A percentile compares a stretch with the other conserved stretches of the same genome.
Evolutionary conservation across 2,797 vertebrate species (phyloP).

Genomic region (Dromococcyx pavoninus): DNA sequence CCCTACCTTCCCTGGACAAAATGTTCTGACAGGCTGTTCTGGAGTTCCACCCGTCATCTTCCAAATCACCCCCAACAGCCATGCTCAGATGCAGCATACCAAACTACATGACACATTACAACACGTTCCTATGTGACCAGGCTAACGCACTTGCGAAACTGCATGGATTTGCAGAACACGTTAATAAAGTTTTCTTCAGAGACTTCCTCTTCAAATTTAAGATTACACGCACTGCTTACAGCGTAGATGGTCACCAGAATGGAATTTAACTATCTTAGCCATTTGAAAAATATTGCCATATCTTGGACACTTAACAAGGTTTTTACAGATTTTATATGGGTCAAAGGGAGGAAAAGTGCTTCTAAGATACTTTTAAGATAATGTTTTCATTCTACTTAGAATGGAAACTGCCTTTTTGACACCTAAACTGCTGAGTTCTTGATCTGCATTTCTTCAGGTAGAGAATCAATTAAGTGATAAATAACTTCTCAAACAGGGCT

Average conservation of each 20-base stretch:
- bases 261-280: conserved; percentile 51
- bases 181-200: conserved; percentile 31
- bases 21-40: neutral
- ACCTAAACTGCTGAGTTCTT: neutral
- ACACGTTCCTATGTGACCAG: conserved; percentile 17
- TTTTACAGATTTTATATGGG: conserved; percentile 40
- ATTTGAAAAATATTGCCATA: conserved; percentile 28
- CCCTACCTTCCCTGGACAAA: neutral
- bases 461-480: conserved; percentile 8
- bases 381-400: neutral
- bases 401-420: conserved; percentile 24
- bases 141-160: neutral
- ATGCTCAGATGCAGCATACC: neutral
- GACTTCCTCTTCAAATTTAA: conserved; percentile 20
- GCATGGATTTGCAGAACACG: neutral
- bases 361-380: conserved; percentile 47
- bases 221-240: conserved; percentile 18
- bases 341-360: conserved; percentile 46
- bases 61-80: neutral
- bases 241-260: conserved; percentile 27
- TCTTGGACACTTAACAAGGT: conserved; percentile 37
- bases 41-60: conserved; percentile 18
- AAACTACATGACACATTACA: conserved; percentile 13
- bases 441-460: conserved; percentile 27
- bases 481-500: neutral